Evolutionary conservation across 2,113 vertebrate species (phyloP).

Genomic region (Poeciliopsis turrubarensis): DNA sequence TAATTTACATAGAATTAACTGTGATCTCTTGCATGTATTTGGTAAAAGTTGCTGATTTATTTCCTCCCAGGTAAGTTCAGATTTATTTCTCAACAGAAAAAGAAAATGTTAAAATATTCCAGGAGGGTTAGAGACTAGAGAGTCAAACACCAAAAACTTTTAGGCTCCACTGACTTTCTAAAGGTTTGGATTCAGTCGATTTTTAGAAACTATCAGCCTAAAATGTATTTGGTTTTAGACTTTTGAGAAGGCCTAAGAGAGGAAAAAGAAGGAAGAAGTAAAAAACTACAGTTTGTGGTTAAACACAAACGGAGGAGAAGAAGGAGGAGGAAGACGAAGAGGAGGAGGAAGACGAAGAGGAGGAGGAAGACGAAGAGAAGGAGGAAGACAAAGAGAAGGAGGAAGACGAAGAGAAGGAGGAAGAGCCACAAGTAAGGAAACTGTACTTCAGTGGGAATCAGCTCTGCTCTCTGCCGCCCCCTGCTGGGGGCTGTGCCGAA

Average conservation of each 20-base stretch:
- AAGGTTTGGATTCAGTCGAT: neutral
- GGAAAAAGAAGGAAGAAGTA: neutral
- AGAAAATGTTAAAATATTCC: neutral
- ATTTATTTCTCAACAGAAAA: slow-evolving; percentile 23
- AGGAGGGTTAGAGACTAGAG: neutral
- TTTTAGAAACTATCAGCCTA: neutral
- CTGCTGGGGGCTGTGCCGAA: slow-evolving; percentile 84
- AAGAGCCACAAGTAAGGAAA: slow-evolving; percentile 69
- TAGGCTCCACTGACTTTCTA: neutral
- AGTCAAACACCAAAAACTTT: slow-evolving; percentile 57
- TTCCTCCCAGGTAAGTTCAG: slow-evolving; percentile 42
- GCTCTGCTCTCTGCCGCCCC: slow-evolving; percentile 85
- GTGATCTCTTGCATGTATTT: slow-evolving; percentile 14
- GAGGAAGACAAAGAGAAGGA: no score
- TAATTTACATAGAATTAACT: slow-evolving; percentile 3
- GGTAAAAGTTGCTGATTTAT: slow-evolving; percentile 22
- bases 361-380: slow-evolving; percentile 44
- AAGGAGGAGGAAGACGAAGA: slow-evolving; percentile 2
- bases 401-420: slow-evolving; percentile 37
- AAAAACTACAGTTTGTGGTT: slow-evolving; percentile 22
- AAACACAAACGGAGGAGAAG: slow-evolving; percentile 33
- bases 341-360: slow-evolving; percentile 42
- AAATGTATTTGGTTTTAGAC: slow-evolving; percentile 47
- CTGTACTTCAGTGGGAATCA: slow-evolving; percentile 87
- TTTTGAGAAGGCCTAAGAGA: neutral